Conservation (phyloP, 2,113 vertebrate species). For the Ramphastos sulfuratus region DNA sequence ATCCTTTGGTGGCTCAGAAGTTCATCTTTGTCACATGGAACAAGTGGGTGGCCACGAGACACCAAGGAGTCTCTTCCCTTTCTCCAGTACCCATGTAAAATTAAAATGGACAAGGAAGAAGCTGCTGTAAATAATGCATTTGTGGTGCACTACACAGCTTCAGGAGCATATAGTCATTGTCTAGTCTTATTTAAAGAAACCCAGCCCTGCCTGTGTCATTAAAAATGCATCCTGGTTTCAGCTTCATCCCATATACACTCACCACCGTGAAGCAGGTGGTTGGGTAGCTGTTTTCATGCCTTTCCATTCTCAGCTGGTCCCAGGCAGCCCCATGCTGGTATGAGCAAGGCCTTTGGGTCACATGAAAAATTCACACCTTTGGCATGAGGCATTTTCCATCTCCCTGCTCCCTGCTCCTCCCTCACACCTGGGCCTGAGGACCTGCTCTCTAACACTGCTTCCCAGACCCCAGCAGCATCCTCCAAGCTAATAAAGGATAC, state of each 20-base stretch:
- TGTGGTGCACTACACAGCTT: conserved; percentile 45
- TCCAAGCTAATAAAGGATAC: not conserved
- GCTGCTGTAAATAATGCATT: conserved; percentile 72
- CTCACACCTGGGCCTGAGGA: conserved; percentile 14
- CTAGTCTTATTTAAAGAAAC: conserved; percentile 71
- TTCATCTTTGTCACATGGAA: not conserved
- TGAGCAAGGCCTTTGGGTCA: not conserved
- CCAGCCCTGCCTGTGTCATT: conserved; percentile 61
- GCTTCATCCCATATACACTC: conserved; percentile 49
- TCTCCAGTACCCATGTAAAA: conserved; percentile 67
- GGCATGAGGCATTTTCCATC: not conserved
- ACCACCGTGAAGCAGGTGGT: conserved; percentile 52
- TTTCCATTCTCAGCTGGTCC: conserved; percentile 29
- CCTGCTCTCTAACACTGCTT: rapidly evolving
- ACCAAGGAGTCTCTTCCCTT: conserved; percentile 21
- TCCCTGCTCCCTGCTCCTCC: not conserved
- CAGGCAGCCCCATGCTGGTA: conserved; percentile 7
- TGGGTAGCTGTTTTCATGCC: conserved; percentile 29
- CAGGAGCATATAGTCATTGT: conserved; percentile 39
- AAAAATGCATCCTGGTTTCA: conserved; percentile 72
- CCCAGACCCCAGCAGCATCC: not conserved
- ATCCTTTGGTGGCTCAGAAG: not conserved
- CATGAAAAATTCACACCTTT: conserved; percentile 15
- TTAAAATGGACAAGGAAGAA: conserved; percentile 70
- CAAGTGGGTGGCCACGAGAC: conserved; percentile 30